phyloP scores from a whole-genome alignment of 1,140 invertebrate species.

The Drosophila quadrilineata region DNA sequence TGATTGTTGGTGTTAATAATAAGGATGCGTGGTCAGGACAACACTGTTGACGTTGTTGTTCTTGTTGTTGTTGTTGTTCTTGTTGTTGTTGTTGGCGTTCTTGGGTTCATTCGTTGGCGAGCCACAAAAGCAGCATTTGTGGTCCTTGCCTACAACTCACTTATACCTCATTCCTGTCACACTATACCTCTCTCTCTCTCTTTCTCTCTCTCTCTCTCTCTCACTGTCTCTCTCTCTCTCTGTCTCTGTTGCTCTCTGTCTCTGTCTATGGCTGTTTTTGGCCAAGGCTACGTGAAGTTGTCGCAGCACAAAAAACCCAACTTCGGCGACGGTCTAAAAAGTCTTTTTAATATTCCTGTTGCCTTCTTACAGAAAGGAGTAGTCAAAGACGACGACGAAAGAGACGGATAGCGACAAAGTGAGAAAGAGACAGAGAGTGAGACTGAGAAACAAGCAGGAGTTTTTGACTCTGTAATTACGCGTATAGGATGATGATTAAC shows the following conservation, averaged over 20 bases:
- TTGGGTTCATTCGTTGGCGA: constrained; percentile 32
- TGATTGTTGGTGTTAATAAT: constrained; percentile 38
- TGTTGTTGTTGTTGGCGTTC: too few relatives aligned
- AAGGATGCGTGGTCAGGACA: constrained; percentile 39
- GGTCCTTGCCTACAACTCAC: not conserved
- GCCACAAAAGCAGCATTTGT: constrained; percentile 32
- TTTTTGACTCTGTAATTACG: constrained; percentile 64
- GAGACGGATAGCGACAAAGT: too few relatives aligned
- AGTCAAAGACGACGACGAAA: too few relatives aligned
- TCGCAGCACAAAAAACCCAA: not conserved
- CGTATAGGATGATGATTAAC: constrained; percentile 78
- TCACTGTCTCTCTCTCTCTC: not conserved
- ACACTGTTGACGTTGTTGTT: constrained; percentile 1
- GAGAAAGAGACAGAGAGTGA: not conserved
- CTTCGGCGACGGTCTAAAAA: constrained; percentile 12
- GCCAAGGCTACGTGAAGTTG: constrained; percentile 9
- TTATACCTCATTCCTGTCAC: too few relatives aligned
- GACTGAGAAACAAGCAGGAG: not conserved
- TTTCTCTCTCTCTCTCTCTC: not conserved
- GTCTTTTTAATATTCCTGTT: constrained; percentile 45
- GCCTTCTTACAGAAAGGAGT: constrained; percentile 18
- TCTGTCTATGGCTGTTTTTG: too few relatives aligned
- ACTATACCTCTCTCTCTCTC: not conserved
- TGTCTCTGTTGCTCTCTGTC: not conserved
- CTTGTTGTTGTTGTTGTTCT: too few relatives aligned